Evolutionary conservation across 2,113 vertebrate species (phyloP).

Genomic region (Callithrix jacchus): DNA sequence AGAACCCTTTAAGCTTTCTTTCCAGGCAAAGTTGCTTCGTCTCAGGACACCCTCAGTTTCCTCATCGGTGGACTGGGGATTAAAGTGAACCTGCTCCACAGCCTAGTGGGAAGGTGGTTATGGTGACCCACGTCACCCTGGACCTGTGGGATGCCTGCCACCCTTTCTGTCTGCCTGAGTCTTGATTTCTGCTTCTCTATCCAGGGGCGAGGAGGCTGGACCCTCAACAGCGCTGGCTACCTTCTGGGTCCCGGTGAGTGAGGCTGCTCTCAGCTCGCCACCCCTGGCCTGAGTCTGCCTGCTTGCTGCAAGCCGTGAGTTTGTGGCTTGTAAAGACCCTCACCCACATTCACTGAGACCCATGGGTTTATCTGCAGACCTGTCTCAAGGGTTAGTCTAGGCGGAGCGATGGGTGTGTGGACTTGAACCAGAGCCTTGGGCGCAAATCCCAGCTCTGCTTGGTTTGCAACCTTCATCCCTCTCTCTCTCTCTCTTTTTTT

Average conservation of each 20-base stretch:
- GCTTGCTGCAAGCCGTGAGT: not conserved
- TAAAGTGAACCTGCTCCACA: fast-evolving
- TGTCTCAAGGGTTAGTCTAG: not conserved
- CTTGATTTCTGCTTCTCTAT: not conserved
- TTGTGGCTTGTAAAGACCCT: not conserved
- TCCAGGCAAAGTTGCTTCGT: fast-evolving
- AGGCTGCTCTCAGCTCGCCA: fast-evolving
- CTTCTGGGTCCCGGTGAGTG: constrained; percentile 13
- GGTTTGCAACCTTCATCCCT: not conserved
- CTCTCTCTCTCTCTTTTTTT: fast-evolving
- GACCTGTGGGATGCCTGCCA: fast-evolving
- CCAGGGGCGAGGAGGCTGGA: constrained; percentile 12
- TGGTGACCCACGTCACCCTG: fast-evolving
- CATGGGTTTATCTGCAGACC: not conserved
- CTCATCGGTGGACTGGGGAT: too few species aligned
- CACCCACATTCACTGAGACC: not conserved
- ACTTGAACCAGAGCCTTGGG: too few species aligned
- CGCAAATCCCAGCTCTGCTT: not conserved
- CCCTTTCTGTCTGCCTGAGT: not conserved
- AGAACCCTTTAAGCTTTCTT: not conserved
- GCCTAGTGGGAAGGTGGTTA: fast-evolving
- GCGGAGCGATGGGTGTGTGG: not conserved
- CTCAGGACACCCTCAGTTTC: too few species aligned
- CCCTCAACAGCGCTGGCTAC: constrained; percentile 1
- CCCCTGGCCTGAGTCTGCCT: not conserved